phyloP scores from a whole-genome alignment of 1,140 invertebrate genomes.

The Drosophila sp. region DNA sequence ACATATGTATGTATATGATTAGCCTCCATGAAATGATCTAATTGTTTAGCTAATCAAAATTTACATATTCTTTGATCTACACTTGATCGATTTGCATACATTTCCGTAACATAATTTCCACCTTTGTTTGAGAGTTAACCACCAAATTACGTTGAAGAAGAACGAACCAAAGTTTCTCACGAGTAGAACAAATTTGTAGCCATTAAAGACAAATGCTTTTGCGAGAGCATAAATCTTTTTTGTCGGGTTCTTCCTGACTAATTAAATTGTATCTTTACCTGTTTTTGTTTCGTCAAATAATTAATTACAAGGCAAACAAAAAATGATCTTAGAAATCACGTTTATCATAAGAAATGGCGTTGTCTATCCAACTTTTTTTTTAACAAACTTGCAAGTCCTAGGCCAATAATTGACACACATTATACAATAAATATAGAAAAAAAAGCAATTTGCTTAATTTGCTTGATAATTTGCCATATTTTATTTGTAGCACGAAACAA shows the following conservation, averaged over 20 bases:
- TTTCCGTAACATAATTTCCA: conserved; percentile 6
- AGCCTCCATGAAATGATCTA: not conserved
- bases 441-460: conserved; percentile 10
- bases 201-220: too few relatives aligned
- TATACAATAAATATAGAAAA: not conserved
- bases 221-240: conserved; percentile 2
- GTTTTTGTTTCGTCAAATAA: not conserved
- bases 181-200: not conserved
- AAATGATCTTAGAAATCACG: too few relatives aligned
- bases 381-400: not conserved
- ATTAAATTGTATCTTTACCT: not conserved
- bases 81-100: not conserved
- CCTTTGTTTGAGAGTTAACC: not conserved
- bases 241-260: not conserved
- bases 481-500: conserved; percentile 5
- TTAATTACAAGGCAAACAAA: not conserved
- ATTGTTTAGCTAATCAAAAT: not conserved
- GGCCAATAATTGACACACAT: conserved; percentile 1
- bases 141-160: not conserved
- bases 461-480: conserved; percentile 2
- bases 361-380: too few relatives aligned
- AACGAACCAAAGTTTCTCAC: not conserved
- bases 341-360: too few relatives aligned
- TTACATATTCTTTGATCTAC: not conserved
- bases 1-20: not conserved